Evolutionary conservation across 2,113 vertebrate species (phyloP).

Genomic region (Acinonyx jubatus): DNA sequence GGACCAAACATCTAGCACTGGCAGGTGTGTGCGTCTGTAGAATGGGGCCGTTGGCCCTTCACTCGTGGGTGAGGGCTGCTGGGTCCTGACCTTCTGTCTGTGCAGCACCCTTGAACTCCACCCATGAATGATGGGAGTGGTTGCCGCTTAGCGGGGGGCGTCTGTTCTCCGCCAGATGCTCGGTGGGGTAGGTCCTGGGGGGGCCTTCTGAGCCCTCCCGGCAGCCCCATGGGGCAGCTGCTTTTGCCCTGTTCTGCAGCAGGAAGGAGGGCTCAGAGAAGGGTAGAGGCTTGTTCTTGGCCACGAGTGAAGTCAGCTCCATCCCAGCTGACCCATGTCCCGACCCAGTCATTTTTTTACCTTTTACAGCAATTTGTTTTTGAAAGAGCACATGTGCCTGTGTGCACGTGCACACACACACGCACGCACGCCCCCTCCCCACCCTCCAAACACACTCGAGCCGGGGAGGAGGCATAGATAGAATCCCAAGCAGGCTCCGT

Average conservation of each 20-base stretch:
- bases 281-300: not conserved
- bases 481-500: too few species aligned
- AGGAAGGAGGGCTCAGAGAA: not conserved
- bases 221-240: not conserved
- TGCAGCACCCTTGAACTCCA: not conserved
- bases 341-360: too few species aligned
- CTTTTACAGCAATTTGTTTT: too few species aligned
- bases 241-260: not conserved
- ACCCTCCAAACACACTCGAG: too few species aligned
- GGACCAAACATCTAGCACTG: fast-evolving
- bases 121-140: not conserved
- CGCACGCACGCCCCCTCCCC: too few species aligned
- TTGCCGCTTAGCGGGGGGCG: too few species aligned
- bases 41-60: not conserved
- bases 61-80: fast-evolving
- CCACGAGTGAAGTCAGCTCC: not conserved
- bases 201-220: too few species aligned
- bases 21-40: too few species aligned
- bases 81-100: not conserved
- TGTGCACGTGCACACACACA: too few species aligned
- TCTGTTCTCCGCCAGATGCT: not conserved
- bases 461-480: too few species aligned
- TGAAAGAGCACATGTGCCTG: too few species aligned
- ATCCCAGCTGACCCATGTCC: not conserved
- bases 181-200: fast-evolving